Base-by-base conservation (phyloP, 2,113 vertebrate genomes). In the Cynoglossus semilaevis region DNA sequence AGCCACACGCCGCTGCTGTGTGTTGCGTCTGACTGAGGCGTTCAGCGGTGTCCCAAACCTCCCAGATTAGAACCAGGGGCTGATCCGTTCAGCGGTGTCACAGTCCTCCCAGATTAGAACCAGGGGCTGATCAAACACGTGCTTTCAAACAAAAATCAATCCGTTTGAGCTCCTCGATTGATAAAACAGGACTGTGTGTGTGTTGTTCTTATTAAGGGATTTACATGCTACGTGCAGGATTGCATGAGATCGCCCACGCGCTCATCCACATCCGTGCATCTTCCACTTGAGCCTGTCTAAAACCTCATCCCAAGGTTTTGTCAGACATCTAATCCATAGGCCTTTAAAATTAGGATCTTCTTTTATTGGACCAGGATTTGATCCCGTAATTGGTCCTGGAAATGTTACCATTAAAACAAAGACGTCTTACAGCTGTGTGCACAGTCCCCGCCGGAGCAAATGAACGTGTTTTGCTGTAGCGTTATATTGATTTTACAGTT, bases 101-200 rank as follows among this genome's bases (percentile, higher is more conserved):
- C 51, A 15, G 41, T 41, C 18, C 51, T 61, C 14, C 5, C 7
- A 67, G 76, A 82, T 80, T 46, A 72, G 58, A 43, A 17, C 18
- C 6, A 1, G 9, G 11, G 15, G 22, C 51, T 9, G 63, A 72
- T 76, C 76, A 58, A 72, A 82, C 68, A 54, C 22, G 5, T n/a
- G 49, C 56, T 66, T 66, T 78, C 56, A 51, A 75, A 74, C 49
- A 37, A 57, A 80, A 79, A 78, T 85, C 70, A 29, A 85, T 84
- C 70, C 63, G 70, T 76, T 70, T 74, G 63, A 68, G 68, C 59
- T 37, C 50, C 77, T 53, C 67, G 70, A 79, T 65, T 67, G 74
- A 74, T 69, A 58, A 58, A 70, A 73, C 42, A n/a, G 44, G 43
- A 34, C 41, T 46, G 57, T 66, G 50, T 65, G 57, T 67, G 67